phyloP scores from a whole-genome alignment of 2,113 vertebrate species.

The Pseudopodoces humilis region DNA sequence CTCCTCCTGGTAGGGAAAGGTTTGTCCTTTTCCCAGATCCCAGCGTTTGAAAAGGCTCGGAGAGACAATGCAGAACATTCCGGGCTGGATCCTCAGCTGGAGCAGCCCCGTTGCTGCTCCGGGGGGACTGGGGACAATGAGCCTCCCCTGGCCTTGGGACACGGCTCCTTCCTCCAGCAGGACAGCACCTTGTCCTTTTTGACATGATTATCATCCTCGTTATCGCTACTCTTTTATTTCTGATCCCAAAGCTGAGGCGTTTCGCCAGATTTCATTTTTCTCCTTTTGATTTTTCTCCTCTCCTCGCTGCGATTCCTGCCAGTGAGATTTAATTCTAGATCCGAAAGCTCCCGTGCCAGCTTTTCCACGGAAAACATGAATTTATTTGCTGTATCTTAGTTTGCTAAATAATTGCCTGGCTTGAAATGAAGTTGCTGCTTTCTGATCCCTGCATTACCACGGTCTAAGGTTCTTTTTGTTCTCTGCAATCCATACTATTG shows the following conservation, averaged over 20 bases:
- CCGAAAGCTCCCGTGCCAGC: constrained; percentile 40
- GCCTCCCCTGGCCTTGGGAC: background rate
- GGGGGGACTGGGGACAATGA: background rate
- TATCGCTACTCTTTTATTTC: rapidly evolving
- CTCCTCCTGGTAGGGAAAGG: background rate
- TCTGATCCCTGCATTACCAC: constrained; percentile 59
- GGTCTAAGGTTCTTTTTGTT: constrained; percentile 70
- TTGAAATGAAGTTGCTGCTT: constrained; percentile 74
- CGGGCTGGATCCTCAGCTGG: background rate
- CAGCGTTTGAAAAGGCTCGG: background rate
- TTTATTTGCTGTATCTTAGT: constrained; percentile 63
- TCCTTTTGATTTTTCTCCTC: background rate
- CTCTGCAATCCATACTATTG: constrained; percentile 77
- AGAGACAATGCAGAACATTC: background rate
- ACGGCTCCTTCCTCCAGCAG: background rate
- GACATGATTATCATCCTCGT: rapidly evolving
- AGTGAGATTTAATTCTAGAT: constrained; percentile 45
- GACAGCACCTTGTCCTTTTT: background rate
- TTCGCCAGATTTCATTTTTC: background rate
- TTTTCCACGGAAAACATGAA: constrained; percentile 49
- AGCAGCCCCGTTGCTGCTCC: background rate
- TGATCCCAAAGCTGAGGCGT: background rate
- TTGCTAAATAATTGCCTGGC: constrained; percentile 70
- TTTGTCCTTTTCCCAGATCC: background rate
- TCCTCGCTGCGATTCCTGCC: constrained; percentile 46